These are phyloP conservation scores for Saguinus imperator DNA, from an alignment of 2,113 vertebrate genomes.

Conservation along the genomic window DNA sequence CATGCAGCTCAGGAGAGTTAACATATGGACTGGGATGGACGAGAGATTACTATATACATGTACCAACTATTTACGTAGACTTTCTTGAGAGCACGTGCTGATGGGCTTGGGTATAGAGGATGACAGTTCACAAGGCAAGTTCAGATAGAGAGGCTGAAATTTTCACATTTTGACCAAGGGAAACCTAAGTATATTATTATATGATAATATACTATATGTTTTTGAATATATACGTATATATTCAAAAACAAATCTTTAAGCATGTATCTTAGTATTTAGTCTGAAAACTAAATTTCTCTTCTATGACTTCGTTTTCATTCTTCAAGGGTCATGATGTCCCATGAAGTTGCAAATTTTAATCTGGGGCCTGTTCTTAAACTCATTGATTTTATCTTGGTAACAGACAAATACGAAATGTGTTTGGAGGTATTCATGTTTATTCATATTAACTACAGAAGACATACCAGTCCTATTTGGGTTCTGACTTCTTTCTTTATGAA, in stretches of 20 bases:
- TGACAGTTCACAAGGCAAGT: not conserved
- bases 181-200: not conserved
- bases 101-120: not conserved
- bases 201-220: too few species aligned
- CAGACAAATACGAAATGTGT: not conserved
- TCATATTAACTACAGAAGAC: not conserved
- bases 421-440: not conserved
- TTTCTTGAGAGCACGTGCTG: not conserved
- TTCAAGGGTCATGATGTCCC: not conserved
- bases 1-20: not conserved
- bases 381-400: constrained; percentile 7
- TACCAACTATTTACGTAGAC: not conserved
- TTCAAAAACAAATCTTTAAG: constrained; percentile 7
- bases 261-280: not conserved
- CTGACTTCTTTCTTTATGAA: constrained; percentile 8
- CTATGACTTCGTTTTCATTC: not conserved
- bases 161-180: not conserved
- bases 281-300: not conserved
- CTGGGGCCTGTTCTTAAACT: constrained; percentile 44
- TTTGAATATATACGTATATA: not conserved
- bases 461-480: not conserved
- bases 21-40: fast-evolving
- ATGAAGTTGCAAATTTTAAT: constrained; percentile 33
- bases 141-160: not conserved
- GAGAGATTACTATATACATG: not conserved